Base-by-base conservation (phyloP, 1,140 invertebrate species). In the Helicoverpa zea region DNA sequence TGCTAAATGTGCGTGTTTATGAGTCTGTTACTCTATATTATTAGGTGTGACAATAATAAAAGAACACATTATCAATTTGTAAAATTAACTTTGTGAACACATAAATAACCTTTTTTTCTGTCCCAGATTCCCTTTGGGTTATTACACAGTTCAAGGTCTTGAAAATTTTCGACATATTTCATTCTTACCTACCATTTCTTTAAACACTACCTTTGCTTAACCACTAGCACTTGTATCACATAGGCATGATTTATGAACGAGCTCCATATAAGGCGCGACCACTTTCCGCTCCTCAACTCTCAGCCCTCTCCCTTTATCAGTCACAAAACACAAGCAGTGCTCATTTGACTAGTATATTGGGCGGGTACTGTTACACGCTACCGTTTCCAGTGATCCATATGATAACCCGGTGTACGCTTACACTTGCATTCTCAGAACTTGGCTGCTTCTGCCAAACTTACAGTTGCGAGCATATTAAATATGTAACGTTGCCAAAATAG, bases 271-370 rank as follows among this genome's bases (percentile, higher is more conserved):
- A n/a, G 30, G 43, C 14, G 35, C 29, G 13, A 16, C 2, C 12
- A 35, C 14, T n/a, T 43, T n/a, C 14, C 61, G 35, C 30, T 80
- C 56, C 77, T 49, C 75, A 56, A 35, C 18, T 47, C 23, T 79
- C 47, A 63, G 49, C 49, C 82, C 52, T 63, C n/a, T 74, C 80
- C 78, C 59, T 89, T 87, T 87, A 86, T 85, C 87, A 91, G 88
- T 85, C 86, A 86, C 87, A 72, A 89, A 90, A 89, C 89, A 90
- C 90, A 92, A 91, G 89, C 89, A 91, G 88, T 87, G 87, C 82
- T 80, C 87, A 77, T 66, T 43, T 86, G 83, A 82, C 79, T 82
- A 81, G 35, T 77, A 64, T 63, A 72, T 82, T 85, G 77, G 68
- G 82, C 77, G 83, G 70, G 84, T 87, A 86, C 86, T 81, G 86